Conservation (phyloP, 35 echinoderm and acorn worm species). For the Strongylocentrotus purpuratus region DNA sequence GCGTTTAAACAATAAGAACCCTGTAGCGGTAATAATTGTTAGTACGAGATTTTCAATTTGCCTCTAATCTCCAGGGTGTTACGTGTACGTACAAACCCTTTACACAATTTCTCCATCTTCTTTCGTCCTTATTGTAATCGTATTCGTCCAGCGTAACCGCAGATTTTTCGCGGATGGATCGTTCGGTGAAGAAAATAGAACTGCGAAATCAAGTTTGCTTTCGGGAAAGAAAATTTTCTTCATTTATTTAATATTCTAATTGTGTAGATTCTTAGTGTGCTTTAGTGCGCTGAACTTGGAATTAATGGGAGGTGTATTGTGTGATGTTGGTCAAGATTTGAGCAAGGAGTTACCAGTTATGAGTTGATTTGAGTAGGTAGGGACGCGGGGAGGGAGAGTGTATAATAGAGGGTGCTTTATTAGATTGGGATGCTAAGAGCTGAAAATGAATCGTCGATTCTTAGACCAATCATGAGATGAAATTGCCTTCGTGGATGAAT, state of each 20-base stretch:
- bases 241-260: not conserved
- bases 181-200: not conserved
- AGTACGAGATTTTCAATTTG: constrained; percentile 13
- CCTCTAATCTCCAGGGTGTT: not conserved
- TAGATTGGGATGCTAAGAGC: constrained; percentile 1
- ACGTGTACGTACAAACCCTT: not conserved
- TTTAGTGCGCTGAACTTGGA: constrained; percentile 42
- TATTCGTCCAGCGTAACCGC: constrained; percentile 29
- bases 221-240: constrained; percentile 8
- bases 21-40: constrained; percentile 24
- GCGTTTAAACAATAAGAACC: constrained; percentile 34
- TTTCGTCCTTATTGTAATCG: not conserved
- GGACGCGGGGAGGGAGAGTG: not conserved
- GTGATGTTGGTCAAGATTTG: not conserved
- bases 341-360: not conserved
- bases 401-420: constrained; percentile 2
- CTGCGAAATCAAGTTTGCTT: not conserved
- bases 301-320: not conserved
- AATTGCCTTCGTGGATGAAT: constrained; percentile 10
- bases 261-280: not conserved
- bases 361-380: not conserved
- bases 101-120: constrained; percentile 2
- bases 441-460: not conserved
- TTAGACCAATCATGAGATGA: constrained; percentile 10
- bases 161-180: not conserved